A percentile compares a stretch with the other conserved stretches of the same genome.
Evolutionary conservation across 1,140 invertebrate species (phyloP).

Genomic region (Lethocerus indicus): DNA sequence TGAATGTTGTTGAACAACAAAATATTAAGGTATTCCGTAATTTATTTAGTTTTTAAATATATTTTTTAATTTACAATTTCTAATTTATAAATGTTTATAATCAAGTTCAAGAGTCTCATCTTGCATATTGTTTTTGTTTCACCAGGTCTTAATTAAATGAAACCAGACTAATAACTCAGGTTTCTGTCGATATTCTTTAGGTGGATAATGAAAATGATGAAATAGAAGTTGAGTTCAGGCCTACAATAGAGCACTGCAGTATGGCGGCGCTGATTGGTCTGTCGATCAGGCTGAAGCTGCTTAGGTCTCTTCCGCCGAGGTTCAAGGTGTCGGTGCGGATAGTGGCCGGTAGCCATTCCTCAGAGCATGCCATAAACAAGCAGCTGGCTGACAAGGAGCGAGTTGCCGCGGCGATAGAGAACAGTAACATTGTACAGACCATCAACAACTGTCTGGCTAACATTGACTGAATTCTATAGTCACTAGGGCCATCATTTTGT

Average conservation of each 20-base stretch:
- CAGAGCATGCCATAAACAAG: constrained; percentile 88
- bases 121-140: too few relatives aligned
- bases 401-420: constrained; percentile 88
- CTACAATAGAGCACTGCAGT: constrained; percentile 97
- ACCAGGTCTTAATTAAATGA: background rate
- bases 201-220: constrained; percentile 53
- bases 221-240: constrained; percentile 75
- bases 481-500: too few relatives aligned
- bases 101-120: too few relatives aligned
- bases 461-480: too few relatives aligned
- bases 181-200: constrained; percentile 20
- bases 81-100: too few relatives aligned
- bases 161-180: too few relatives aligned
- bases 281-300: constrained; percentile 70
- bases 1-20: constrained; percentile 82
- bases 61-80: background rate
- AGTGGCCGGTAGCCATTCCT: constrained; percentile 79
- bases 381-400: constrained; percentile 96
- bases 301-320: constrained; percentile 66
- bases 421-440: constrained; percentile 65
- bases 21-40: constrained; percentile 45
- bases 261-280: constrained; percentile 96
- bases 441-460: constrained; percentile 88
- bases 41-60: background rate
- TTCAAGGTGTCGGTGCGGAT: constrained; percentile 86